These are phyloP conservation scores for Muntiacus reevesi DNA, from an alignment of 2,113 vertebrate genomes.

Conservation along the genomic window DNA sequence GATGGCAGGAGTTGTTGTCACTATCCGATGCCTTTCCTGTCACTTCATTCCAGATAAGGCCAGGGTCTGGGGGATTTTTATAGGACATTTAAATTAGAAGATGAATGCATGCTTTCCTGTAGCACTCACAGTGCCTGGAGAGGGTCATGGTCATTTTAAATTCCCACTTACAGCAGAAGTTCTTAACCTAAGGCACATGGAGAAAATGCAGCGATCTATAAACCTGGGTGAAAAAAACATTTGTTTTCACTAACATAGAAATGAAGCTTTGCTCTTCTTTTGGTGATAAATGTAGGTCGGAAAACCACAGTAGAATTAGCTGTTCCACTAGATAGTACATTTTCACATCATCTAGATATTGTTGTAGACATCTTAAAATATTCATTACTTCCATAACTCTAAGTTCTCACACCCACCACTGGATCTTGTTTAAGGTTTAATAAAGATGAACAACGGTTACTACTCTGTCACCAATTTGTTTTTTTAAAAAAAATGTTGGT, in stretches of 20 bases:
- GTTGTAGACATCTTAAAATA: neutral
- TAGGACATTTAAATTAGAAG: neutral
- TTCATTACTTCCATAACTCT: neutral
- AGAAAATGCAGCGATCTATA: neutral
- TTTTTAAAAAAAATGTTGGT: neutral
- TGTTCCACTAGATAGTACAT: neutral
- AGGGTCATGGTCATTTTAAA: conserved; percentile 7
- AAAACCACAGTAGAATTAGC: neutral
- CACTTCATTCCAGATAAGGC: neutral
- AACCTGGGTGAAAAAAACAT: neutral
- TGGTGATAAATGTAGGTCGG: neutral
- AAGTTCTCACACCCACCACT: neutral
- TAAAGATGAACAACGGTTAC: neutral
- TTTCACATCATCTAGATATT: neutral
- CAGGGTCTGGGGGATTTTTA: neutral
- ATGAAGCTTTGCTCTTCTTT: neutral
- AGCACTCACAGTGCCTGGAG: neutral
- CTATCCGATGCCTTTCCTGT: neutral
- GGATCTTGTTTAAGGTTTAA: conserved; percentile 22
- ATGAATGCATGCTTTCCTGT: neutral
- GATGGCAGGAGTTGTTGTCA: neutral
- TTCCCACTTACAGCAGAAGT: neutral
- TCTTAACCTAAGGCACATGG: neutral
- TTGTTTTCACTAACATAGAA: conserved; percentile 26
- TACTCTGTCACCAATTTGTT: neutral